Percentiles rank a stretch among this genome's conserved stretches.
phyloP scores from a whole-genome alignment of 1,140 invertebrate species.

The Philotrypesis tridentata region DNA sequence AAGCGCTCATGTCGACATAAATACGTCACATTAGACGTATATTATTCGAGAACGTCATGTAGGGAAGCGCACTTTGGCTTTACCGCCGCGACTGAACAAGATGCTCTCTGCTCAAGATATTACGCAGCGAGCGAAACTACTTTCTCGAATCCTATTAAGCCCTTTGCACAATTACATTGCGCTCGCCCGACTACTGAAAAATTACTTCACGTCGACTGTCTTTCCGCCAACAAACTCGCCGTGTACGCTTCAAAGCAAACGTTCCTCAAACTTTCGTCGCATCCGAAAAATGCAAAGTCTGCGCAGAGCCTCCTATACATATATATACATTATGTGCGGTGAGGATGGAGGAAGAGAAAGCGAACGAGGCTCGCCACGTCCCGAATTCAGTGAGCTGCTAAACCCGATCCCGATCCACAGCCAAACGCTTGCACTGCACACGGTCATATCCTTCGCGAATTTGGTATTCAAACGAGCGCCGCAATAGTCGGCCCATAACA shows the following conservation, averaged over 20 bases:
- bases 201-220: neutral
- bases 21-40: neutral
- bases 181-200: too few species aligned
- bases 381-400: constrained; percentile 27
- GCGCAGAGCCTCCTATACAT: neutral
- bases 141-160: too few species aligned
- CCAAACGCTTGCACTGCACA: neutral
- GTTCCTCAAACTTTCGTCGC: neutral
- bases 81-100: neutral
- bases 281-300: neutral
- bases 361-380: neutral
- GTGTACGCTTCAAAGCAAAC: neutral
- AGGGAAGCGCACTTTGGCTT: neutral
- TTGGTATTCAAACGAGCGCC: constrained; percentile 34
- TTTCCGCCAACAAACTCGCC: too few species aligned
- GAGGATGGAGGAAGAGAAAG: neutral
- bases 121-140: too few species aligned
- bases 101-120: too few species aligned
- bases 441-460: neutral
- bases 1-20: neutral
- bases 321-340: neutral
- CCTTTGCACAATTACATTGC: too few species aligned
- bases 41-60: neutral
- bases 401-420: constrained; percentile 23
- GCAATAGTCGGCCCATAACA: neutral